Evolutionary conservation across 2,888 invertebrate genomes (phyloP).

Genomic region (Nemurella pictetii): DNA sequence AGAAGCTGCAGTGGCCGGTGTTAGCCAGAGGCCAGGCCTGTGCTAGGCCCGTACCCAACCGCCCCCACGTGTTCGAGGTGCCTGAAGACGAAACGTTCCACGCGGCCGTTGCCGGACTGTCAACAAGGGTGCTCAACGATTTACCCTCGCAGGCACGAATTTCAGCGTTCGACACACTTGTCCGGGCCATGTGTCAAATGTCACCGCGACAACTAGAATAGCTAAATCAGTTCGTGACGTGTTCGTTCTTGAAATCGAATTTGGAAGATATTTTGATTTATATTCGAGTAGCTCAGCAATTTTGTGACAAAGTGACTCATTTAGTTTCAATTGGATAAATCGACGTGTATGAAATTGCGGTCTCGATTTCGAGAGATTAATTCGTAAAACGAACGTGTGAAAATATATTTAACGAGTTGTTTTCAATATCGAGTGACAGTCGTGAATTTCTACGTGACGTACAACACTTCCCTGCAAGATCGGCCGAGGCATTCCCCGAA

Average conservation of each 20-base stretch:
- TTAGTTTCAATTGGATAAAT: background rate
- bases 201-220: background rate
- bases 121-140: no score
- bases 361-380: background rate
- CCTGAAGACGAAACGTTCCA: no score
- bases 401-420: background rate
- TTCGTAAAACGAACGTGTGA: background rate
- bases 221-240: background rate
- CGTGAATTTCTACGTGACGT: no score
- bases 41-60: no score
- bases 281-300: background rate
- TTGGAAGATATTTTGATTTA: background rate
- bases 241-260: background rate
- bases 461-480: no score
- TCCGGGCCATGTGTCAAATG: background rate
- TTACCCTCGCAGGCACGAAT: no score
- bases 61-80: no score
- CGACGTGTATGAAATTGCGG: background rate
- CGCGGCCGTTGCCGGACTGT: no score
- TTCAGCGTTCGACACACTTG: no score
- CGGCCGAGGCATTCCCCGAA: no score
- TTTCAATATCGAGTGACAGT: background rate
- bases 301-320: background rate
- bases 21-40: no score
- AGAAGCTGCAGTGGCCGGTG: no score